Base-by-base conservation (phyloP, 2,888 invertebrate species). In the Archaeoteleia sp. region DNA sequence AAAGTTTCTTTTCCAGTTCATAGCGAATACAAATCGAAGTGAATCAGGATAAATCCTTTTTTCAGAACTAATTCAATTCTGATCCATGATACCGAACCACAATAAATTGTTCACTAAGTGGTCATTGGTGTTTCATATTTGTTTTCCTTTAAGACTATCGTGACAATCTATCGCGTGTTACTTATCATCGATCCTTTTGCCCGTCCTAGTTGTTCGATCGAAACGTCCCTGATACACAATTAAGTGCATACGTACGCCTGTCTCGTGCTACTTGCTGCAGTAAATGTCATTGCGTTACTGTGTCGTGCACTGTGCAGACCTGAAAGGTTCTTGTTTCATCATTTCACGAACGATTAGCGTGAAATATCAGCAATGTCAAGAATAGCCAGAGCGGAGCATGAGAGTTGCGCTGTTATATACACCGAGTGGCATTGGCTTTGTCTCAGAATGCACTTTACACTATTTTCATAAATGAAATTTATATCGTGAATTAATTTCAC, bases 211-310 rank as follows among this genome's bases (percentile, higher is more conserved):
- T 15, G 7, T 35, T 35, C 14, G 7, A 7, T 35, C 35, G 35
- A 27, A 35, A 23, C 30, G 43, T 4, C 43, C 43, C 29, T 43
- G 43, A 43, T 43, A 20, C 20, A 30, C 29, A 43, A 43, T 43
- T 43, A 30, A 3, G 29, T 8, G 29, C 14, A 30, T 43, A 43
- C 29, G 14, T 14, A 23, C n/a, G 20, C 5, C 20, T 20, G 30
- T 43, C 29, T 54, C 23, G 17, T 35, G 34, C 35, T 17, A 43
- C 27, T 54, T 40, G 13, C 15, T 35, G 9, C 35, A 14, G 42
- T 54, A 54, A 54, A 54, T 54, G 54, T 54, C 54, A 54, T 25
- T 54, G 43, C 54, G 8, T 43, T 35, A 17, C 10, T 12, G 35
- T 27, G 35, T 9, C 43, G 35, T 46, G 32, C 1, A 12, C 32